Conservation (phyloP, 1,140 invertebrate genomes). For the Gonatopus flavifemur region DNA sequence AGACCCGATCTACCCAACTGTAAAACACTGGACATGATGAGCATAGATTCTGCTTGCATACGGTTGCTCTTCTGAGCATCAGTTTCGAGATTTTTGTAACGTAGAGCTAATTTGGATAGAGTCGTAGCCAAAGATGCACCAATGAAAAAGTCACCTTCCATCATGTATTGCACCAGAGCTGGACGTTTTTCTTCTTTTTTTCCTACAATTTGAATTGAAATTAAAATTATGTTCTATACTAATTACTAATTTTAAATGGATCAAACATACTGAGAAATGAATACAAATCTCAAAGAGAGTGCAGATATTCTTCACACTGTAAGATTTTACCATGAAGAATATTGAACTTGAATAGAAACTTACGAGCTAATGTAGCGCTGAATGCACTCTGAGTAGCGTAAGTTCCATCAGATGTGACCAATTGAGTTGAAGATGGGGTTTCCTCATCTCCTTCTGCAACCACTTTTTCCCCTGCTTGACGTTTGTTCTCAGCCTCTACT, state of each 20-base stretch:
- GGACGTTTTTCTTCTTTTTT: slow-evolving; percentile 74
- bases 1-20: slow-evolving; percentile 74
- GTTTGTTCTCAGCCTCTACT: slow-evolving; percentile 83
- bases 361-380: slow-evolving; percentile 64
- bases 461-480: slow-evolving; percentile 66
- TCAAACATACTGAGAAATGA: too few relatives aligned
- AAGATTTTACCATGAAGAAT: neutral
- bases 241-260: neutral
- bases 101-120: slow-evolving; percentile 85
- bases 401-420: slow-evolving; percentile 97
- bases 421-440: slow-evolving; percentile 58
- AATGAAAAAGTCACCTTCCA: slow-evolving; percentile 96
- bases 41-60: slow-evolving; percentile 83
- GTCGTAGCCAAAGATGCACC: slow-evolving; percentile 89
- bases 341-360: neutral
- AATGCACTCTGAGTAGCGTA: slow-evolving; percentile 98
- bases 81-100: slow-evolving; percentile 64
- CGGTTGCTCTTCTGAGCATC: slow-evolving; percentile 69
- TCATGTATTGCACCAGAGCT: slow-evolving; percentile 82
- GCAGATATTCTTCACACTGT: too few relatives aligned
- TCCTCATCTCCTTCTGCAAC: slow-evolving; percentile 55
- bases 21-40: slow-evolving; percentile 84
- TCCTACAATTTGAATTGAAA: slow-evolving; percentile 31
- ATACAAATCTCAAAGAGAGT: too few relatives aligned
- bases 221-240: too few relatives aligned